Percentiles rank a stretch among this genome's conserved stretches.
These are phyloP conservation scores for Nesogale talazaci DNA, from an alignment of 2,113 vertebrate genomes.

Conservation along the genomic window DNA sequence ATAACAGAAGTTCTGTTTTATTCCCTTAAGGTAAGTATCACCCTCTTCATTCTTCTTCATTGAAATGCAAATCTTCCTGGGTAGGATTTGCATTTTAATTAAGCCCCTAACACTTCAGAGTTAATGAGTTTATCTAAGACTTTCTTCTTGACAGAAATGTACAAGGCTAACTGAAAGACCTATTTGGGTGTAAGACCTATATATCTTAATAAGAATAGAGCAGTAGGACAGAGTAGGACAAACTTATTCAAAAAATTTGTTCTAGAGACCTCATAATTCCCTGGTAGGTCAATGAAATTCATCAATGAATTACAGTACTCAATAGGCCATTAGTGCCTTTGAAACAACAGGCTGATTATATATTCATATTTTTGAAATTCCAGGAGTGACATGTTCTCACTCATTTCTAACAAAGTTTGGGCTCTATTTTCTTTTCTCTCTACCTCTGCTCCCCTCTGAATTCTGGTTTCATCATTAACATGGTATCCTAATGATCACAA, in stretches of 20 bases:
- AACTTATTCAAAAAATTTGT: slow-evolving; percentile 22
- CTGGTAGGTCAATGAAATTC: not conserved
- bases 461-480: not conserved
- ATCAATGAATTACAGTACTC: not conserved
- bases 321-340: not conserved
- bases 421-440: not conserved
- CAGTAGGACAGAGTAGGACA: slow-evolving; percentile 52
- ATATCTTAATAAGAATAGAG: slow-evolving; percentile 58
- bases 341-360: slow-evolving; percentile 7
- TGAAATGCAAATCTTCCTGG: slow-evolving; percentile 73
- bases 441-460: not conserved
- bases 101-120: slow-evolving; percentile 64
- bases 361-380: not conserved
- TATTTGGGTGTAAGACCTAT: slow-evolving; percentile 48
- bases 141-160: slow-evolving; percentile 66
- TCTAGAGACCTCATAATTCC: not conserved
- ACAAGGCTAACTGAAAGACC: slow-evolving; percentile 60
- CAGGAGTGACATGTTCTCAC: not conserved
- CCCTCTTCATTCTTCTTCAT: slow-evolving; percentile 68
- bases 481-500: not conserved
- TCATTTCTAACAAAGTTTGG: not conserved
- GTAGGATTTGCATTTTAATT: slow-evolving; percentile 78
- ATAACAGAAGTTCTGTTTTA: slow-evolving; percentile 40
- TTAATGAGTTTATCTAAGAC: slow-evolving; percentile 76
- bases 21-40: slow-evolving; percentile 59